Evolutionary conservation across 2,888 invertebrate species (phyloP).

Genomic region (Amblyjoppa proteus): DNA sequence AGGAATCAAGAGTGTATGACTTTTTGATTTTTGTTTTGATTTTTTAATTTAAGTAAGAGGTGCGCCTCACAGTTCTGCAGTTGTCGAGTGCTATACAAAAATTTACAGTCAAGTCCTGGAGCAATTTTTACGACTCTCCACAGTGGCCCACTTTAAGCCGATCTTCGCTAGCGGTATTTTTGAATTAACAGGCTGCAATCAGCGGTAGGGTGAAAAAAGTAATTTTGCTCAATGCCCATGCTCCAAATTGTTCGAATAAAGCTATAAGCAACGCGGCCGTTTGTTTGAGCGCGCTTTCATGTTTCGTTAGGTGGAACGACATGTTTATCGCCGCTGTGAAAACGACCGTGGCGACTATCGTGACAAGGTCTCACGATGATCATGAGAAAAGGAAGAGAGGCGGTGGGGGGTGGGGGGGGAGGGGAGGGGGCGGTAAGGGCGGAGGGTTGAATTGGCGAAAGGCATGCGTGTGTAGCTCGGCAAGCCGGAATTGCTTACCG

Average conservation of each 20-base stretch:
- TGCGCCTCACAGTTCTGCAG: neutral
- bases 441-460: constrained; percentile 19
- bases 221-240: no score
- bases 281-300: neutral
- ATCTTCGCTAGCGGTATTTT: no score
- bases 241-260: no score
- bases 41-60: no score
- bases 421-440: neutral
- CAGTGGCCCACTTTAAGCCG: no score
- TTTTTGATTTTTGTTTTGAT: no score
- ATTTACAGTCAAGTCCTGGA: no score
- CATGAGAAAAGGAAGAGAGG: neutral
- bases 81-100: neutral
- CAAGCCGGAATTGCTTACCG: constrained; percentile 74
- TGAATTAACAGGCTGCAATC: no score
- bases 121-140: no score
- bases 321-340: neutral
- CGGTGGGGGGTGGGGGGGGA: no score
- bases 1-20: neutral
- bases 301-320: neutral
- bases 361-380: constrained; percentile 17
- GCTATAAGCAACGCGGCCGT: neutral
- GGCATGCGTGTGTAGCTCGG: constrained; percentile 16
- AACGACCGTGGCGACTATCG: constrained; percentile 1
- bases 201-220: no score